Conservation (phyloP, 2,797 vertebrate genomes). For the Mus caroli region DNA sequence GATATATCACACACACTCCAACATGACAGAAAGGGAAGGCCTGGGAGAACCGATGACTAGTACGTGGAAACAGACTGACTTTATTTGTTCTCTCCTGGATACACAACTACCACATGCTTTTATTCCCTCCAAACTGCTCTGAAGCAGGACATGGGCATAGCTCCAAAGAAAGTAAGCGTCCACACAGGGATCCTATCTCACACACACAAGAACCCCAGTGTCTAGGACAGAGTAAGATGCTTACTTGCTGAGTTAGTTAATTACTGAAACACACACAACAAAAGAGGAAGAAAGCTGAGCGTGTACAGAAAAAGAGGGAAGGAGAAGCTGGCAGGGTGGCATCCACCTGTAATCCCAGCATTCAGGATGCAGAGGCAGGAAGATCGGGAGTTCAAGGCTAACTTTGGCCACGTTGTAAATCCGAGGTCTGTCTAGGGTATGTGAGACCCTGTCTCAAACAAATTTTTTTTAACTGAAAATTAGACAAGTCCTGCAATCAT, state of each 20-base stretch:
- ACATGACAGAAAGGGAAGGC: not conserved
- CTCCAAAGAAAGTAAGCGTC: not conserved
- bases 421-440: not conserved
- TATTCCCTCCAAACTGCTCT: constrained; percentile 37
- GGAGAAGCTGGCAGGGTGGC: not conserved
- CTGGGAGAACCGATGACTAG: not conserved
- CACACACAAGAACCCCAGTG: not conserved
- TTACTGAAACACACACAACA: constrained; percentile 40
- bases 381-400: not conserved
- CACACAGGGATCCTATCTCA: not conserved
- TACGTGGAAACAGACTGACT: not conserved
- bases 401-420: not conserved
- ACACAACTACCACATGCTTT: not conserved
- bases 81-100: constrained; percentile 34
- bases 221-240: not conserved
- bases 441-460: not conserved
- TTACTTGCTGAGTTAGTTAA: not conserved
- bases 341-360: not conserved
- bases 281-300: not conserved
- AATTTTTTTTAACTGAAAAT: not conserved
- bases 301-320: not conserved
- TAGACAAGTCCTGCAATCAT: not conserved
- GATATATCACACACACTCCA: not conserved
- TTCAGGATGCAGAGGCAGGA: not conserved
- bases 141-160: not conserved